Percentiles rank a stretch among this genome's conserved stretches.
phyloP scores from a whole-genome alignment of 2,113 vertebrate species.

The Trematomus loennbergii region DNA sequence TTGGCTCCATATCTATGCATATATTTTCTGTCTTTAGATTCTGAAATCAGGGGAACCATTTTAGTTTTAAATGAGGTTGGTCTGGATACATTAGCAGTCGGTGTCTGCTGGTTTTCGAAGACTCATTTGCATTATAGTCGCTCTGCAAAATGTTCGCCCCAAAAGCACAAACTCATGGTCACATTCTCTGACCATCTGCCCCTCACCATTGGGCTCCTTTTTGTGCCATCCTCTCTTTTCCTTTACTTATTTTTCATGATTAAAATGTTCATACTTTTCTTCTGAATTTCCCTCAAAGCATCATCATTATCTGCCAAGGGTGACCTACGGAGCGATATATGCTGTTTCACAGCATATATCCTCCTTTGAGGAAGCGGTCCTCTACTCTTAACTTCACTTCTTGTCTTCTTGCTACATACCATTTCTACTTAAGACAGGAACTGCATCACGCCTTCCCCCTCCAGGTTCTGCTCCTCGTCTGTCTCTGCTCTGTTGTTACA shows the following conservation, averaged over 20 bases:
- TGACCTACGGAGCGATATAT: background rate
- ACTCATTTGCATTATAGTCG: conserved; percentile 23
- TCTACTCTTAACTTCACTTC: conserved; percentile 9
- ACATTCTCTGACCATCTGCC: conserved; percentile 10
- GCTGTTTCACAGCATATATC: conserved; percentile 17
- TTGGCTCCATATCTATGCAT: conserved; percentile 32
- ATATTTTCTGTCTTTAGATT: conserved; percentile 2
- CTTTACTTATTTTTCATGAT: background rate
- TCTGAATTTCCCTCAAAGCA: conserved; percentile 18
- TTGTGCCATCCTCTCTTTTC: background rate
- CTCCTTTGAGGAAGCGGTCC: conserved; percentile 33
- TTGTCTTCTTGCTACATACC: conserved; percentile 24
- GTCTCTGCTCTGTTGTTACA: conserved; percentile 29
- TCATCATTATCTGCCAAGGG: conserved; percentile 23
- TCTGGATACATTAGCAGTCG: conserved; percentile 1
- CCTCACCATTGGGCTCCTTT: background rate
- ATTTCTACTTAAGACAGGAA: conserved; percentile 37
- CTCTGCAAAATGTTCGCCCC: conserved; percentile 10
- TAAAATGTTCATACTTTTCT: background rate
- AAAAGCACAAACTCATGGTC: conserved; percentile 16
- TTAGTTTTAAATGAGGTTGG: conserved; percentile 18
- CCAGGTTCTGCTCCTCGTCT: background rate
- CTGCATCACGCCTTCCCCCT: conserved; percentile 11
- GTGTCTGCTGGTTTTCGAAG: background rate
- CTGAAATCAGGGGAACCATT: background rate